Evolutionary conservation across 2,888 invertebrate genomes (phyloP).

Genomic region (Diaperis boleti): DNA sequence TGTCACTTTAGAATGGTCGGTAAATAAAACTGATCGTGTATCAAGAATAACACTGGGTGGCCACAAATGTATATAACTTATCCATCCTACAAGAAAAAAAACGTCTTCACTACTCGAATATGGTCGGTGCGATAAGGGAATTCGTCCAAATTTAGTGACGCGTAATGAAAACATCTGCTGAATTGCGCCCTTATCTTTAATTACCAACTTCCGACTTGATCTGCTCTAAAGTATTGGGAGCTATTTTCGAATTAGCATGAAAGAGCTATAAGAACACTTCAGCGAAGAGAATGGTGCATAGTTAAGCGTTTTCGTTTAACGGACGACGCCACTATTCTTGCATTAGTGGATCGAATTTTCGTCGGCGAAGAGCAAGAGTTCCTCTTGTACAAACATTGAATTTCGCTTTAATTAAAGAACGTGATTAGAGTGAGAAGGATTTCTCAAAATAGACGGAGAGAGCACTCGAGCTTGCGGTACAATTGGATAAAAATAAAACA

Average conservation of each 20-base stretch:
- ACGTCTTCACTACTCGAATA: constrained; percentile 3
- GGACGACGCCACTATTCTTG: constrained; percentile 13
- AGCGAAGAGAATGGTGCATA: constrained; percentile 9
- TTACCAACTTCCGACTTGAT: constrained; percentile 28
- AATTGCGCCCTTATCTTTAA: constrained; percentile 36
- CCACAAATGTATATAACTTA: no score
- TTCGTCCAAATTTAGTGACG: constrained; percentile 7
- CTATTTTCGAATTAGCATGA: constrained; percentile 39
- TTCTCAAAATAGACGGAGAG: neutral
- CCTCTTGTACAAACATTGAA: neutral
- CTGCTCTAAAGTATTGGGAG: constrained; percentile 33
- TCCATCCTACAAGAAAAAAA: no score
- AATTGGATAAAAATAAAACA: neutral
- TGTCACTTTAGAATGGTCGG: no score
- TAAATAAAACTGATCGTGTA: no score
- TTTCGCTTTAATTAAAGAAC: neutral
- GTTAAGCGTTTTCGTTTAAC: constrained; percentile 17
- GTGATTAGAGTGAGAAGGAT: neutral
- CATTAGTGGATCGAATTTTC: constrained; percentile 1
- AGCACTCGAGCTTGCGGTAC: neutral
- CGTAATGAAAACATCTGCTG: neutral
- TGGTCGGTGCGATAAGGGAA: constrained; percentile 5
- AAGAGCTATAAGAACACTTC: constrained; percentile 32
- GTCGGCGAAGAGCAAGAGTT: neutral
- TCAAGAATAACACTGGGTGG: no score